Base-by-base conservation (phyloP, 2,113 vertebrate species). In the Willisornis vidua region DNA sequence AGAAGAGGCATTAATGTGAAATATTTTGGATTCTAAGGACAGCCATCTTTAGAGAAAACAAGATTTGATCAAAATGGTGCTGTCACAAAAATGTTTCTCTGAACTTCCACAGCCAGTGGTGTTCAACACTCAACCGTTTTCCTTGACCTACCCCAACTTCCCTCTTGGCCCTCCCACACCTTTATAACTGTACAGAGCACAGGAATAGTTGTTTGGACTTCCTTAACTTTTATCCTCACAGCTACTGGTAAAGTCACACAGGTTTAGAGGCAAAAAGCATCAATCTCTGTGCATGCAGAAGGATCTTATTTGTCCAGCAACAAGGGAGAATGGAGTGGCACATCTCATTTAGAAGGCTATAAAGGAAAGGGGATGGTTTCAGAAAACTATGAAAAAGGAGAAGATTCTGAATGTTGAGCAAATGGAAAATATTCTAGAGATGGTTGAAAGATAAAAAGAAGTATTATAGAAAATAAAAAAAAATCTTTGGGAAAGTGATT, bases 181-280 rank as follows among this genome's bases (percentile, higher is more conserved):
- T 94, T 74, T 15, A 1, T 3, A 31, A 20, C 31, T 46, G 24
- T 18, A 14, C 11, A 72, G 62, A 48, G 14, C 78, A 63, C 33
- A 31, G 58, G 4, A 46, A 52, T 2, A 48, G 46, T 6, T 74
- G 31, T 35, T 77, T 84, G 74, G 62, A 20, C 35, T 57, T 81
- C 7, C 76, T 70, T 5, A 12, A 7, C 13, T 87, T 90, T 65
- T 68, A 46, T 67, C 41, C 29, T 92, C 68, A 41, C 1, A 5
- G 35, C 10, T 41, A 4, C 51, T 20, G 46, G 16, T 48, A 63
- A 91, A 59, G 90, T 77, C 75, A 94, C 37, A 28, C 8, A 12
- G 43, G 77, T 92, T 81, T 45, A 74, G 80, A 49, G 84, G 76
- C 78, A 80, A 89, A 76, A 26, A 90, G 37, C 70, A 87, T 72